Evolutionary conservation across 2,888 invertebrate species (phyloP).

Genomic region (Meloe dianella): DNA sequence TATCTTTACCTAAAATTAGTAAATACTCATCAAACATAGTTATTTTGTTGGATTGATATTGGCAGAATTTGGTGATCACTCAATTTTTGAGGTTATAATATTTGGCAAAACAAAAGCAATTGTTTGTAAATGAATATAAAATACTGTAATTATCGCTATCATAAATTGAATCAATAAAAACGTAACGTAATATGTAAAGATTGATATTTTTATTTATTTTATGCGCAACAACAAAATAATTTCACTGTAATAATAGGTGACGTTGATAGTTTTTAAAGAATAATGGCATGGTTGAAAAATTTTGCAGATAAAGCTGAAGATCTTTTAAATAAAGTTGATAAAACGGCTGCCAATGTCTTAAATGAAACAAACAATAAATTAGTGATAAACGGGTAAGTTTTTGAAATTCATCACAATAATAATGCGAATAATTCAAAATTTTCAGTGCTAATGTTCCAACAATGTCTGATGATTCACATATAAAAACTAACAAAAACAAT

Average conservation of each 20-base stretch:
- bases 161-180: no score
- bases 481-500: not conserved
- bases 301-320: conserved; percentile 76
- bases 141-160: no score
- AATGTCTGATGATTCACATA: not conserved
- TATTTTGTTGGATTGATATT: not conserved
- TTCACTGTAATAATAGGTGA: not conserved
- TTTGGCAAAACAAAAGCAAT: no score
- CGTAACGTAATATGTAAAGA: no score
- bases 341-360: conserved; percentile 73
- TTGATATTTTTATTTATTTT: no score
- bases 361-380: conserved; percentile 42
- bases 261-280: not conserved
- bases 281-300: conserved; percentile 75
- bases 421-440: not conserved
- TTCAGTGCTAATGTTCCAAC: not conserved
- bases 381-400: conserved; percentile 7
- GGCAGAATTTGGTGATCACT: not conserved
- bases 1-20: no score
- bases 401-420: not conserved
- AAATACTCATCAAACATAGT: not conserved
- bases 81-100: no score
- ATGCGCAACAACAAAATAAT: no score
- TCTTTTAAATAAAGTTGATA: conserved; percentile 75
- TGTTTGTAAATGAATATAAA: no score